Evolutionary conservation across 2,797 vertebrate genomes (phyloP).

Genomic region (Sebastes baramenuke): DNA sequence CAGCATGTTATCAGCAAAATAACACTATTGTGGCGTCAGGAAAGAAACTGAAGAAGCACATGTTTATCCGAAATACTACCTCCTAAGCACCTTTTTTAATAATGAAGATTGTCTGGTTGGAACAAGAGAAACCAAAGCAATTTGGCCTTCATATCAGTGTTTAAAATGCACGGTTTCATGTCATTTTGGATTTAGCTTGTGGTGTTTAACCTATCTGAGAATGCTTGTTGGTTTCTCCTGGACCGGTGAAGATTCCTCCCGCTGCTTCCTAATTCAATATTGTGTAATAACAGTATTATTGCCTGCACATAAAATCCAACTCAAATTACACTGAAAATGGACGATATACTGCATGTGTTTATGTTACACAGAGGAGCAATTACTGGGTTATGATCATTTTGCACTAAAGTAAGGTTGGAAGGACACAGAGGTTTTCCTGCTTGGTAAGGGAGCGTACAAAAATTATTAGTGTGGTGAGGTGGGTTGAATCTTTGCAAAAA

Average conservation of each 20-base stretch:
- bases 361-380: constrained; percentile 43
- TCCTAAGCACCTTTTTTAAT: constrained; percentile 40
- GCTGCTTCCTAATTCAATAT: constrained; percentile 63
- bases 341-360: constrained; percentile 20
- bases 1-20: constrained; percentile 26
- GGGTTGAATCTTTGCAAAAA: not conserved
- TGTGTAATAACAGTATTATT: constrained; percentile 56
- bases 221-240: constrained; percentile 48
- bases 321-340: constrained; percentile 43
- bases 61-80: constrained; percentile 41
- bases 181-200: constrained; percentile 66
- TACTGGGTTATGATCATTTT: constrained; percentile 43
- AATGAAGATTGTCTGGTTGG: constrained; percentile 56
- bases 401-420: constrained; percentile 23
- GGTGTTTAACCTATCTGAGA: constrained; percentile 65
- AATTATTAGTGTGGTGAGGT: not conserved
- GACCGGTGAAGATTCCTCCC: constrained; percentile 42
- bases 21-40: constrained; percentile 8
- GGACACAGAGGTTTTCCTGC: constrained; percentile 21
- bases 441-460: not conserved
- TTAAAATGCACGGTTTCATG: constrained; percentile 68
- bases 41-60: constrained; percentile 23
- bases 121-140: constrained; percentile 73
- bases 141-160: constrained; percentile 61
- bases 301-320: constrained; percentile 48